phyloP scores from a whole-genome alignment of 2,113 vertebrate genomes.

The Eptesicus fuscus region DNA sequence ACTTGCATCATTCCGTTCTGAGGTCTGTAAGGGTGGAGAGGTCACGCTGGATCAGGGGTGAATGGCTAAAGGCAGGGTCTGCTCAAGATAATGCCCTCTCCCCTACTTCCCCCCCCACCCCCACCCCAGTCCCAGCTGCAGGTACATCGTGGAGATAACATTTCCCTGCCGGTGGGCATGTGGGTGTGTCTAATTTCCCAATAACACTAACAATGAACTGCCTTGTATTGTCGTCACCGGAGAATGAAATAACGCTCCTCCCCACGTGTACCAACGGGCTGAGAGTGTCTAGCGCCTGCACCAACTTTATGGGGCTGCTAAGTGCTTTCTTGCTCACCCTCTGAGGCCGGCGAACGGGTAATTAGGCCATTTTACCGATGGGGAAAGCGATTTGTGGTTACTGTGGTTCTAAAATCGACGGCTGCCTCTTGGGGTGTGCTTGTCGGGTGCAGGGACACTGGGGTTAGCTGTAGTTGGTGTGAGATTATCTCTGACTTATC shows the following conservation, averaged over 20 bases:
- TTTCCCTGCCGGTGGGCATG: too few species aligned
- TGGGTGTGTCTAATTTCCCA: too few species aligned
- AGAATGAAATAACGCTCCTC: not conserved
- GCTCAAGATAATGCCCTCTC: not conserved
- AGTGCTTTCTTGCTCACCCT: not conserved
- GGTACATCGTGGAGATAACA: too few species aligned
- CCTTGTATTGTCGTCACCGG: not conserved
- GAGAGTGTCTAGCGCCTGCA: rapidly evolving
- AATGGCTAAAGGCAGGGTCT: not conserved
- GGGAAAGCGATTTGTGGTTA: not conserved
- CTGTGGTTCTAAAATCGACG: not conserved
- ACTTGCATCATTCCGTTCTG: not conserved
- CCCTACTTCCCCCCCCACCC: too few species aligned
- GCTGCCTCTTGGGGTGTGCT: not conserved
- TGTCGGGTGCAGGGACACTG: not conserved
- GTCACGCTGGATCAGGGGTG: not conserved
- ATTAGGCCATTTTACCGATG: not conserved
- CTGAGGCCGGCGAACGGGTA: not conserved
- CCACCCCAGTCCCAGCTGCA: too few species aligned
- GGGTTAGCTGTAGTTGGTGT: not conserved
- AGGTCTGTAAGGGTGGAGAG: not conserved
- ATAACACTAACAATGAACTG: not conserved
- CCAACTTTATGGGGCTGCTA: not conserved
- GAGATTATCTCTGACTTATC: not conserved
- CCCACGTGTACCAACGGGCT: rapidly evolving